Base-by-base conservation (phyloP, 2,888 invertebrate species). In the Platycnemis pennipes region DNA sequence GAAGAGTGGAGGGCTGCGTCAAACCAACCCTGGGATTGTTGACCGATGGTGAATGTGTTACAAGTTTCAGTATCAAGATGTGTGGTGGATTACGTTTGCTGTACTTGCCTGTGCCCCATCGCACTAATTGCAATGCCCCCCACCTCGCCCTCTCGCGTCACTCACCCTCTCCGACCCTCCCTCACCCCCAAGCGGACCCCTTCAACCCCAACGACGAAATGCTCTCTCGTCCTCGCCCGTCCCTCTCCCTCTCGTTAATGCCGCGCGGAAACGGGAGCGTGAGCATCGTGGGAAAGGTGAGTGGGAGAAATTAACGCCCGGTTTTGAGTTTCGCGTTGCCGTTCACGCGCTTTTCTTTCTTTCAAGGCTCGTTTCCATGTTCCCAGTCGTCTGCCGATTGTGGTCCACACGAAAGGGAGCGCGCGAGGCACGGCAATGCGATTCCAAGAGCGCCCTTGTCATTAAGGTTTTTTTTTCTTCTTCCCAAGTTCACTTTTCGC, bases 261-360 rank as follows among this genome's bases (percentile, higher is more conserved):
- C 63, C 63, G n/a, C 37, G 37, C 31, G 31, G 77, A 77, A 77
- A 77, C 37, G 77, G 37, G 77, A 77, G 77, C 77, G 26, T 37
- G 77, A 77, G 77, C 77, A 77, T 77, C 77, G 77, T 77, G 77
- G 77, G 77, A 77, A 77, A 77, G 37, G 31, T 11, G 49, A 49
- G 49, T 49, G 49, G 77, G 77, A 77, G 77, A 77, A 77, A 77
- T 77, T 77, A 77, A 77, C 77, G 77, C 77, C n/a, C 63, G n/a
- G 63, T 63, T 63, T 77, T 77, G 77, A 77, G 37, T 77, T 77
- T 77, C 77, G 77, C 77, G 11, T 77, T 31, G 11, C 37, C 77
- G 13, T 77, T 77, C 77, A 77, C 77, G 77, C 77, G 77, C 77
- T 77, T 77, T 37, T 26, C 37, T 37, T 37, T 77, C 77, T 77